Conservation (phyloP, 2,888 invertebrate species). For the Cosmorhoe ocellata region DNA sequence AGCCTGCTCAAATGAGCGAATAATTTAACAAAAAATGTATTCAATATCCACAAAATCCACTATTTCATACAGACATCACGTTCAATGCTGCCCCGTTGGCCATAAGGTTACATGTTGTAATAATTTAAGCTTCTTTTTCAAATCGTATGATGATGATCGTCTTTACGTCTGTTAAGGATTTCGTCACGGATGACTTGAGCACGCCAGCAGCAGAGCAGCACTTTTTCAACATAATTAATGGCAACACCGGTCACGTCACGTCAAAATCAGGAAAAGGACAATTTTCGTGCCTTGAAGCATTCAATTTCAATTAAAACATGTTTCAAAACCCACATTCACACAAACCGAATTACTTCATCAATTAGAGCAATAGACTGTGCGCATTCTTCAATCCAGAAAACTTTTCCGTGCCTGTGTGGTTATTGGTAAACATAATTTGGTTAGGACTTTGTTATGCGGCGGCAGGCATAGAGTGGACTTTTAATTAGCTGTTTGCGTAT, state of each 20-base stretch:
- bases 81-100: no score
- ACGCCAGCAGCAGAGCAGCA: no score
- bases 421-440: constrained; percentile 20
- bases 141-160: no score
- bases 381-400: constrained; percentile 9
- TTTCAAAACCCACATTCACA: constrained; percentile 24
- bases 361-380: constrained; percentile 30
- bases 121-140: no score
- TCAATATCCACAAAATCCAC: no score
- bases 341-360: constrained; percentile 26
- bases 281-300: constrained; percentile 53
- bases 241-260: constrained; percentile 38
- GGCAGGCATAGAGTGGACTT: constrained; percentile 9
- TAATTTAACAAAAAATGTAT: no score
- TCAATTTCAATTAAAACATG: constrained; percentile 39
- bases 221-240: not conserved
- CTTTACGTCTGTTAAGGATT: no score
- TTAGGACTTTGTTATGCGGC: constrained; percentile 29
- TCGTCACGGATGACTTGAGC: no score
- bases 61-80: no score
- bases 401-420: constrained; percentile 22
- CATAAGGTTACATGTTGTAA: no score
- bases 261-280: constrained; percentile 41
- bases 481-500: constrained; percentile 24
- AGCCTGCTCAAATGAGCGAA: no score